Evolutionary conservation across 2,888 invertebrate genomes (phyloP).

Genomic region (Falcaria lacertinaria): DNA sequence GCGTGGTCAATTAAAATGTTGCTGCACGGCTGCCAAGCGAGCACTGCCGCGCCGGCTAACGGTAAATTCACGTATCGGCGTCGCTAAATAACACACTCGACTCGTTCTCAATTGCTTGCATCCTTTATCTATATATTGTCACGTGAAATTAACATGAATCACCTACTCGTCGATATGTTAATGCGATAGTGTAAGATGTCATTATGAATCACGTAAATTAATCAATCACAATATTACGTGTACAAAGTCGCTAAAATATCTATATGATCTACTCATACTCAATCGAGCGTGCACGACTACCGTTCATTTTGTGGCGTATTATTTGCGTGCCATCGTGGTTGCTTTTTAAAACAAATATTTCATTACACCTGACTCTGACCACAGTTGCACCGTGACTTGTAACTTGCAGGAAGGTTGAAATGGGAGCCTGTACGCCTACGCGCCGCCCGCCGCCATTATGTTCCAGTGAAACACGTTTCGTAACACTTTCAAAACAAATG

Average conservation of each 20-base stretch:
- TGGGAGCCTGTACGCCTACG: constrained; percentile 35
- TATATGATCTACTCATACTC: neutral
- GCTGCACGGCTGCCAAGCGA: constrained; percentile 58
- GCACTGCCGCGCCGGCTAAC: constrained; percentile 39
- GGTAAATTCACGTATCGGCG: constrained; percentile 42
- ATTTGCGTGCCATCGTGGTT: constrained; percentile 31
- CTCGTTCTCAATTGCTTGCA: constrained; percentile 58
- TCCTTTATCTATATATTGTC: constrained; percentile 58
- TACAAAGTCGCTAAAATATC: too few species aligned
- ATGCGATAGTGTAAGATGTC: too few species aligned
- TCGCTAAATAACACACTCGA: constrained; percentile 48
- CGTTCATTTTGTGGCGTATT: constrained; percentile 15
- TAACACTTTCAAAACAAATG: constrained; percentile 25
- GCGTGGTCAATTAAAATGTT: constrained; percentile 79
- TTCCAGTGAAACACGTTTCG: constrained; percentile 44
- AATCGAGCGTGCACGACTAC: neutral
- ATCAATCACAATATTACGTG: too few species aligned
- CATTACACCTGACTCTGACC: constrained; percentile 40
- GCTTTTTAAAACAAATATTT: constrained; percentile 36
- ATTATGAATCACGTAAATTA: too few species aligned
- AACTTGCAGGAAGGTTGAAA: constrained; percentile 10
- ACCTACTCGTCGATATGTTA: neutral
- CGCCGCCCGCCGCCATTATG: constrained; percentile 21
- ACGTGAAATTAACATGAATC: constrained; percentile 30
- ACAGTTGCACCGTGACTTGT: constrained; percentile 37